Conservation (phyloP, 2,113 vertebrate genomes). For the Scalopus aquaticus region DNA sequence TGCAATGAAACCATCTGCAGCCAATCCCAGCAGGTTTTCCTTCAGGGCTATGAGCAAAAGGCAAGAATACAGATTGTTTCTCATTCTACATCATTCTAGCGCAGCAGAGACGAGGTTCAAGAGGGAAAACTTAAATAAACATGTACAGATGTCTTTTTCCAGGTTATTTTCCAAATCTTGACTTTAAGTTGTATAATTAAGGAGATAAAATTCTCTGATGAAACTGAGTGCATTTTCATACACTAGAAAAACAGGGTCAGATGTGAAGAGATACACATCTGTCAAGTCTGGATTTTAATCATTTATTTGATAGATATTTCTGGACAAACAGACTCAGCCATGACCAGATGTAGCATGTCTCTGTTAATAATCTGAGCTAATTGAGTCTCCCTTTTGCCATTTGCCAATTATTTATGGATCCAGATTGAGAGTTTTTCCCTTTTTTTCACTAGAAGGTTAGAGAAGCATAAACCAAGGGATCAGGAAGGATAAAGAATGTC, state of each 20-base stretch:
- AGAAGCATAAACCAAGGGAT: constrained; percentile 73
- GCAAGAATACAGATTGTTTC: constrained; percentile 80
- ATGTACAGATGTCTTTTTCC: constrained; percentile 76
- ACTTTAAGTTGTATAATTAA: constrained; percentile 54
- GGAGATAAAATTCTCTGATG: constrained; percentile 41
- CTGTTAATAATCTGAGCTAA: constrained; percentile 84
- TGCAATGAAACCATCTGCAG: constrained; percentile 83
- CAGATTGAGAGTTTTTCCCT: constrained; percentile 35
- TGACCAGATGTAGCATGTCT: constrained; percentile 80
- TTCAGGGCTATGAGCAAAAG: constrained; percentile 67
- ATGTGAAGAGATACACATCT: constrained; percentile 71
- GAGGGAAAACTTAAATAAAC: constrained; percentile 75
- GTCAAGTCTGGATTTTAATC: constrained; percentile 80
- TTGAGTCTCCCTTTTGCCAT: constrained; percentile 79
- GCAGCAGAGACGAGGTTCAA: constrained; percentile 37
- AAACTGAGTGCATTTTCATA: constrained; percentile 61
- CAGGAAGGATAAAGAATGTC: constrained; percentile 62
- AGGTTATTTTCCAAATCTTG: constrained; percentile 68
- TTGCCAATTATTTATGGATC: constrained; percentile 78
- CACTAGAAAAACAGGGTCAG: constrained; percentile 62
- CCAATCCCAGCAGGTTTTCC: constrained; percentile 82
- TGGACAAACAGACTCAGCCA: constrained; percentile 81
- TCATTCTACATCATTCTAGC: constrained; percentile 60
- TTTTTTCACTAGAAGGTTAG: constrained; percentile 24
- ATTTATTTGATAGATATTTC: constrained; percentile 82